Base-by-base conservation (phyloP, 2,113 vertebrate species). In the Lepidothrix coronata region DNA sequence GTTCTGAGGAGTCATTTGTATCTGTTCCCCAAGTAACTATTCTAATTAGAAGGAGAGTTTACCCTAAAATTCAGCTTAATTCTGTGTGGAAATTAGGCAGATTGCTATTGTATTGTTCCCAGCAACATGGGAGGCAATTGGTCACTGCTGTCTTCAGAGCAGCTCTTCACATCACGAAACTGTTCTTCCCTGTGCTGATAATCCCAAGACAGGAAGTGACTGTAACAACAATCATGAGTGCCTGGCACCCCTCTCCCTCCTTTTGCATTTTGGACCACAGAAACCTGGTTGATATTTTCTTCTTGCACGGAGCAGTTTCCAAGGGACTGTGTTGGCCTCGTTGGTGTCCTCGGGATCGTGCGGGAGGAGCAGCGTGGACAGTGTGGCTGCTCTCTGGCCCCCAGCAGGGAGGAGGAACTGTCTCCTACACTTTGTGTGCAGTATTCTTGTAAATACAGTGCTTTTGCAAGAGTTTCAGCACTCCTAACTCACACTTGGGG, bases 181-280 rank as follows among this genome's bases (percentile, higher is more conserved):
- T 73, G 14, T 54, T 93, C 31, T 35, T 91, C 39, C 62, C 41
- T 46, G 41, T 66, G 85, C 54, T 0, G 1, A 13, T 67, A 51
- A n/a, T 63, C 12, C 30, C 33, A 43, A 49, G 14, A 13, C 54
- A 67, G 75, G 41, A 58, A 37, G 37, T 58, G 15, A 14, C 46
- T 0, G 0, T 54, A 44, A 27, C 43, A 22, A 9, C 1, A 19
- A 2, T 30, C 33, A 2, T 14, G 3, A 6, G 85, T 85, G 46
- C 59, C 55, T 79, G 54, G 43, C 58, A 49, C 63, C 17, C 8
- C 11, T 63, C 21, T 41, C 27, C 27, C 11, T 74, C 39, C 22
- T 61, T 24, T 51, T 51, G 35, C 24, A 37, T 62, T 93, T 73
- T 55, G 73, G 57, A 33, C 41, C 37, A 27, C 25, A 65, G 80